These are phyloP conservation scores for Clarias magur DNA, from an alignment of 2,113 vertebrate genomes.

Conservation along the genomic window DNA sequence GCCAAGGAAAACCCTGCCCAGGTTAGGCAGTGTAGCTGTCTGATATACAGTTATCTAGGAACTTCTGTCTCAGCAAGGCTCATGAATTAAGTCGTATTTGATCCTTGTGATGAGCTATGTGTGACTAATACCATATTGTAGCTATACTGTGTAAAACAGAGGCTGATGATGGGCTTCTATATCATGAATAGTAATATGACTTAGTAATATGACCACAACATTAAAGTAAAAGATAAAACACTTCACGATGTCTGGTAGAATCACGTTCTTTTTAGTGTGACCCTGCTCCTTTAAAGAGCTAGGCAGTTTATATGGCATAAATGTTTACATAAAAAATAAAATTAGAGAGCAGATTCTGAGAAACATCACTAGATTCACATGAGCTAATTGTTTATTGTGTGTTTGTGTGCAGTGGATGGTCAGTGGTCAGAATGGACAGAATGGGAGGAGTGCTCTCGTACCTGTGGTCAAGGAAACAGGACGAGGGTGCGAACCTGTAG, in stretches of 20 bases:
- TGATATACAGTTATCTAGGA: background rate
- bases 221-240: background rate
- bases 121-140: background rate
- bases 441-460: constrained; percentile 93
- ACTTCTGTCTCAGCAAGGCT: background rate
- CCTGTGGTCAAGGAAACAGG: constrained; percentile 88
- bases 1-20: constrained; percentile 85
- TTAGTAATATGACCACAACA: too few species aligned
- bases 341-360: background rate
- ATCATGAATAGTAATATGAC: too few species aligned
- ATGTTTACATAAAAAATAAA: background rate
- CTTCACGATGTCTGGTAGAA: background rate
- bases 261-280: background rate
- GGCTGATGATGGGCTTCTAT: too few species aligned
- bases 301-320: background rate
- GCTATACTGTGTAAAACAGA: background rate
- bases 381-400: constrained; percentile 5
- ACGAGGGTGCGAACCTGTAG: constrained; percentile 86
- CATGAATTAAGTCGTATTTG: background rate
- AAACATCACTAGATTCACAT: background rate
- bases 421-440: constrained; percentile 89
- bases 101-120: background rate
- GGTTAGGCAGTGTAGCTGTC: constrained; percentile 66
- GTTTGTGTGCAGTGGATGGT: constrained; percentile 80
- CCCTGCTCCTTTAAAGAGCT: background rate